These are phyloP conservation scores for Brachyptera risi DNA, from an alignment of 2,888 invertebrate species.

Conservation along the genomic window DNA sequence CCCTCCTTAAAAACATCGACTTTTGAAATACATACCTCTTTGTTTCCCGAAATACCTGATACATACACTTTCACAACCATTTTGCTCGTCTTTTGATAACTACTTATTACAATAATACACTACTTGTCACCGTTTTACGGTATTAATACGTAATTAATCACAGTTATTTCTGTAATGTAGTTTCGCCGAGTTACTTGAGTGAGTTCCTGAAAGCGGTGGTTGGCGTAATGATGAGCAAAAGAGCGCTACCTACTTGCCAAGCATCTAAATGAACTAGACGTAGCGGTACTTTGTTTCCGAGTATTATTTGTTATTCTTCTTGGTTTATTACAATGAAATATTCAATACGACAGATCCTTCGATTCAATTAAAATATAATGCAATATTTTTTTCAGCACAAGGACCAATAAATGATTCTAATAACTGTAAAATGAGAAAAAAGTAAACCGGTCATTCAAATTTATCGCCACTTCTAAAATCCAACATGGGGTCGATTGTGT, in stretches of 20 bases:
- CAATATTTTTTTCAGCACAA: too few relatives aligned
- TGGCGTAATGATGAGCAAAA: neutral
- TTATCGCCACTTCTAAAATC: constrained; percentile 17
- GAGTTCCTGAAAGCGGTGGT: neutral
- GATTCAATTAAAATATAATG: too few relatives aligned
- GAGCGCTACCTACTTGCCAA: constrained; percentile 1
- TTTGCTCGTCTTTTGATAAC: constrained; percentile 36
- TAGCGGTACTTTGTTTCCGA: too few relatives aligned
- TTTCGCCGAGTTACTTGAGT: neutral
- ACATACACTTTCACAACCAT: constrained; percentile 91
- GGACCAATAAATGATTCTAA: too few relatives aligned
- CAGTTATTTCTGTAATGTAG: constrained; percentile 6
- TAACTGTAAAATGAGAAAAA: too few relatives aligned
- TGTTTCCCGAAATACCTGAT: constrained; percentile 90
- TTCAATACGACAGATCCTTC: too few relatives aligned
- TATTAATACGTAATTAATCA: constrained; percentile 1
- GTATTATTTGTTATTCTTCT: too few relatives aligned
- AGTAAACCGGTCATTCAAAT: too few relatives aligned
- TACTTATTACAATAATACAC: constrained; percentile 10
- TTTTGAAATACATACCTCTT: constrained; percentile 67
- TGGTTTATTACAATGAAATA: too few relatives aligned
- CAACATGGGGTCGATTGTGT: constrained; percentile 68
- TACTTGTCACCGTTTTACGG: constrained; percentile 6
- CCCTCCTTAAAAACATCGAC: constrained; percentile 12
- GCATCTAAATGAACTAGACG: too few relatives aligned